Evolutionary conservation across 1,140 invertebrate species (phyloP).

Genomic region (Diprion similis): DNA sequence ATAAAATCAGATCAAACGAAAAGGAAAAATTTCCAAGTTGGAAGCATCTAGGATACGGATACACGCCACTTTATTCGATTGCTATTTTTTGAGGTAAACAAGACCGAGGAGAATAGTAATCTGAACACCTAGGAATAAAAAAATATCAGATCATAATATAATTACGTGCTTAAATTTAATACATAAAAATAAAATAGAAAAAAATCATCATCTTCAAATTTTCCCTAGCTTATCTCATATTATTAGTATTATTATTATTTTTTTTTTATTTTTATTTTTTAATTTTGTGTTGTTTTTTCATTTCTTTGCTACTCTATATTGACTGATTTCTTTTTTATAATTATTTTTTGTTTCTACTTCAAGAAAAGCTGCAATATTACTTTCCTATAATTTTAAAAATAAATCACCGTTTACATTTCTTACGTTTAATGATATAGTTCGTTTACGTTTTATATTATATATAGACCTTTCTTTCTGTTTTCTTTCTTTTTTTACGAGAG

Average conservation of each 20-base stretch:
- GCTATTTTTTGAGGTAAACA: constrained; percentile 25
- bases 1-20: neutral
- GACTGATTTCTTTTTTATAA: constrained; percentile 36
- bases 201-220: constrained; percentile 21
- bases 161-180: constrained; percentile 5
- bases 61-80: neutral
- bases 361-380: constrained; percentile 32
- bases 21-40: neutral
- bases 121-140: constrained; percentile 7
- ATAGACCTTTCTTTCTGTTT: neutral
- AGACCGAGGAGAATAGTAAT: constrained; percentile 11
- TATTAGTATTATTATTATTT: constrained; percentile 31
- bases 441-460: constrained; percentile 22
- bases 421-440: constrained; percentile 36
- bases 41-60: constrained; percentile 1
- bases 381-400: constrained; percentile 41
- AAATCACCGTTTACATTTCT: constrained; percentile 41
- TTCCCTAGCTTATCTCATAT: constrained; percentile 21
- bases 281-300: too few species aligned
- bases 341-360: too few species aligned
- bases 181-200: constrained; percentile 22
- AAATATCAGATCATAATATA: too few species aligned
- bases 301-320: constrained; percentile 42
- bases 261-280: too few species aligned
- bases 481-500: constrained; percentile 8